Conservation (phyloP, 2,888 invertebrate species). For the Pachymerium ferrugineum region DNA sequence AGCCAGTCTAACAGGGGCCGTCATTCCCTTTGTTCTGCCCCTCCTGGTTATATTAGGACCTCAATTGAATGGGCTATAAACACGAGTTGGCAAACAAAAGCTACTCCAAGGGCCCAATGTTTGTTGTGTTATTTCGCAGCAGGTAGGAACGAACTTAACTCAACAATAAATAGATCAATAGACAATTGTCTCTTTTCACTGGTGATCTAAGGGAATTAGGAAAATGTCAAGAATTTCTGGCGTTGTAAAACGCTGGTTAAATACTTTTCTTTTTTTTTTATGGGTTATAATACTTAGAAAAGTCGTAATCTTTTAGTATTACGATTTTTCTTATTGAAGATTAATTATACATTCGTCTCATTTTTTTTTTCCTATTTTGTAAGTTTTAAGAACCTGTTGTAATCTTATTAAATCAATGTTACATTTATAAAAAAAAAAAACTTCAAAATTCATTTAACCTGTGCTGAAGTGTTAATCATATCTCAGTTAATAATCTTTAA, state of each 20-base stretch:
- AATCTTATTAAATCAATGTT: background rate
- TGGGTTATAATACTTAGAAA: too few relatives aligned
- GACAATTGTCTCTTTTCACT: background rate
- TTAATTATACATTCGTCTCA: background rate
- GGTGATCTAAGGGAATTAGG: too few relatives aligned
- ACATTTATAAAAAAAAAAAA: background rate
- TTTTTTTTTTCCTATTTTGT: background rate
- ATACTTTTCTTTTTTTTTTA: too few relatives aligned
- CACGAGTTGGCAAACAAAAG: background rate
- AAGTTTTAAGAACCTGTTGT: background rate
- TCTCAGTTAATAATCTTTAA: too few relatives aligned
- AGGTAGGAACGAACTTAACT: background rate
- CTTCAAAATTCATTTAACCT: too few relatives aligned
- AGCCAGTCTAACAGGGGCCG: background rate
- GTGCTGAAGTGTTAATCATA: too few relatives aligned
- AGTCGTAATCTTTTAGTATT: background rate
- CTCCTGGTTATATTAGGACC: slow-evolving; percentile 18
- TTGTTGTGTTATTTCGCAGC: background rate
- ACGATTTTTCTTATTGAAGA: background rate
- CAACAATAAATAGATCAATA: background rate
- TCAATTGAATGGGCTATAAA: background rate
- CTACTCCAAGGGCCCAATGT: background rate
- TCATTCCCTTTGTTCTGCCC: background rate
- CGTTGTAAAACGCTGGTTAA: too few relatives aligned
- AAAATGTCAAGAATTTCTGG: too few relatives aligned